A percentile compares a stretch with the other conserved stretches of the same genome.
Conservation (phyloP, 53 echinoderm and acorn worm species). For the Crossaster papposus region DNA sequence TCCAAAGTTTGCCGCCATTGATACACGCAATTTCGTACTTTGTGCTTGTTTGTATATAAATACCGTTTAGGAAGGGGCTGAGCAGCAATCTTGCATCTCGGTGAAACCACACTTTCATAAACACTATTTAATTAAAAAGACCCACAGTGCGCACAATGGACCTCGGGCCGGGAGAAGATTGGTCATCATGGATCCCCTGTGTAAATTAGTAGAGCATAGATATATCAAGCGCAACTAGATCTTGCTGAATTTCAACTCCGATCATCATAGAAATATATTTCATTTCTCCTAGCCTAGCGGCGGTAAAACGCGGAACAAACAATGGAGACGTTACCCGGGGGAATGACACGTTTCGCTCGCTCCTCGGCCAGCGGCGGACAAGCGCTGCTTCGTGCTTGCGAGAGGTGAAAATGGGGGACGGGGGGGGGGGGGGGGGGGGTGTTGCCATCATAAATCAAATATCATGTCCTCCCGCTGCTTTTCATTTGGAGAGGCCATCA, state of each 20-base stretch:
- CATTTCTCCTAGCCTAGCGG: slow-evolving; percentile 31
- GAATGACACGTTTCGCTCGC: slow-evolving; percentile 39
- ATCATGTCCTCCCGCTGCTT: slow-evolving; percentile 23
- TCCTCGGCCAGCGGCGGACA: slow-evolving; percentile 18
- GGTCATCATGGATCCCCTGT: not conserved
- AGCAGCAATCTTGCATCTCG: not conserved
- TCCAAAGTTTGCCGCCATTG: not conserved
- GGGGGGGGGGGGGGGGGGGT: too few species aligned
- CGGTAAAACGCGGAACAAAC: slow-evolving; percentile 46
- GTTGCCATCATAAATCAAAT: slow-evolving; percentile 56
- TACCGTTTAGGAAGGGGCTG: not conserved
- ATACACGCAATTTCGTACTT: not conserved
- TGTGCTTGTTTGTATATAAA: not conserved
- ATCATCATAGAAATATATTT: slow-evolving; percentile 40
- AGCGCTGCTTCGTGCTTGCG: slow-evolving; percentile 21
- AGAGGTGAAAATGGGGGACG: slow-evolving; percentile 13
- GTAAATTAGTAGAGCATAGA: slow-evolving; percentile 11
- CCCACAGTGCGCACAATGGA: slow-evolving; percentile 37
- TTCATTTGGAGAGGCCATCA: not conserved
- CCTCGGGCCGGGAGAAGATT: not conserved
- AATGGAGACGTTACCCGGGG: slow-evolving; percentile 53
- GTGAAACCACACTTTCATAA: slow-evolving; percentile 49
- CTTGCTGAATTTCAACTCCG: slow-evolving; percentile 37
- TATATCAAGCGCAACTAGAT: slow-evolving; percentile 34
- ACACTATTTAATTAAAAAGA: slow-evolving; percentile 49